Conservation (phyloP, 1,140 invertebrate species). For the Hylaeus volcanicus region DNA sequence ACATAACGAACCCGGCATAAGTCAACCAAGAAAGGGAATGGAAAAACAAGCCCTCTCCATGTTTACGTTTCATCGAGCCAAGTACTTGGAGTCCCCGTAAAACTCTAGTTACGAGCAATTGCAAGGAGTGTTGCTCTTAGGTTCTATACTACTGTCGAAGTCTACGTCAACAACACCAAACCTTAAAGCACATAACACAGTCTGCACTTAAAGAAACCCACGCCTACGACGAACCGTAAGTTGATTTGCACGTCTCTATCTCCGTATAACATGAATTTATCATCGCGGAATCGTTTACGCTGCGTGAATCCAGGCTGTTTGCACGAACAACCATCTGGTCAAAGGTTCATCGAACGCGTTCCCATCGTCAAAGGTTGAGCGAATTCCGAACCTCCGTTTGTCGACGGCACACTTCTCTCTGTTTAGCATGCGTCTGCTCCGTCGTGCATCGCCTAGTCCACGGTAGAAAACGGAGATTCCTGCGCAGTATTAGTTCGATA, state of each 20-base stretch:
- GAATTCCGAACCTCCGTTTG: slow-evolving; percentile 72
- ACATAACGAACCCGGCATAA: too few relatives aligned
- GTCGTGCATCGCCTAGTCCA: neutral
- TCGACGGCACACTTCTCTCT: slow-evolving; percentile 43
- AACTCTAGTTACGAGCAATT: too few relatives aligned
- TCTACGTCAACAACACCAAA: too few relatives aligned
- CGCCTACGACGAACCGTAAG: too few relatives aligned
- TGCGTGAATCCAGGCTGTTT: slow-evolving; percentile 19
- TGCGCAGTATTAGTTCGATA: neutral
- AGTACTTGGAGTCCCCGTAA: too few relatives aligned
- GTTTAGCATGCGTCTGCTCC: slow-evolving; percentile 14
- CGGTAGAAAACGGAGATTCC: slow-evolving; percentile 30
- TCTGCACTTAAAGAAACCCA: too few relatives aligned
- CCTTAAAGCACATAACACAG: too few relatives aligned
- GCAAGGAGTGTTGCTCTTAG: too few relatives aligned
- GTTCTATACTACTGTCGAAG: too few relatives aligned
- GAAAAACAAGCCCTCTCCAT: too few relatives aligned
- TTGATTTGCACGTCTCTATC: neutral
- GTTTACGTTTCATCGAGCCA: too few relatives aligned
- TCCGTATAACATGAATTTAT: slow-evolving; percentile 35
- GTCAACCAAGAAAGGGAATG: too few relatives aligned
- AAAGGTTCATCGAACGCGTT: slow-evolving; percentile 21
- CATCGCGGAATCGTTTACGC: slow-evolving; percentile 46
- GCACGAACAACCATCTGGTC: slow-evolving; percentile 26
- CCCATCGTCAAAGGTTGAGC: slow-evolving; percentile 65